These are phyloP conservation scores for Littorina saxatilis DNA, from an alignment of 1,140 invertebrate species.

Conservation along the genomic window DNA sequence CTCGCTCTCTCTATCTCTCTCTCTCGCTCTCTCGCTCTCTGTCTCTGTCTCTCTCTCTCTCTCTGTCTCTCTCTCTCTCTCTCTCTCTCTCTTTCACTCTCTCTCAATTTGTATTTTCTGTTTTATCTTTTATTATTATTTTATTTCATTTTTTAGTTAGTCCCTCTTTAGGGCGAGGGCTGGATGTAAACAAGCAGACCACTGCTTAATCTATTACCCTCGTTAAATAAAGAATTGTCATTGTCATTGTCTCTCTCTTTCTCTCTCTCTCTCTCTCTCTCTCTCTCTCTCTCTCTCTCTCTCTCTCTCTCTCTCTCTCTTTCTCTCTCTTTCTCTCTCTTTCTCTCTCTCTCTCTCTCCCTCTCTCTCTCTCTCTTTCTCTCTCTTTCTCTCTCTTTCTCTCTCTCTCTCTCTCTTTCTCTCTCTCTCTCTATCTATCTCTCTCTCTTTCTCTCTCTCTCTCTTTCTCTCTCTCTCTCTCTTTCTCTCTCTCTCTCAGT, in stretches of 20 bases:
- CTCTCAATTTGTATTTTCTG: too few species aligned
- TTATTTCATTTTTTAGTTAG: not conserved
- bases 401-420: not conserved
- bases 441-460: not conserved
- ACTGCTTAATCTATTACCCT: too few species aligned
- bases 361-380: not conserved
- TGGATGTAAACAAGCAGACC: too few species aligned
- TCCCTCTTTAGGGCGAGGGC: too few species aligned
- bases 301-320: constrained; percentile 8
- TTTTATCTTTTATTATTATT: not conserved
- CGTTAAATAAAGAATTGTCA: too few species aligned
- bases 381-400: constrained; percentile 12
- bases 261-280: not conserved
- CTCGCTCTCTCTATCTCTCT: too few species aligned
- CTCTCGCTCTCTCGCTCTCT: too few species aligned
- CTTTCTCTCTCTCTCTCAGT: not conserved
- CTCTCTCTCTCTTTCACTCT: too few species aligned
- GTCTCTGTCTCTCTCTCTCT: not conserved
- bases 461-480: not conserved
- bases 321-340: not conserved
- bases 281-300: not conserved
- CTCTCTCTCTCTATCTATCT: too few species aligned
- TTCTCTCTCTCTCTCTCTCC: not conserved
- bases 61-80: not conserved
- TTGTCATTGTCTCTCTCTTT: too few species aligned